Evolutionary conservation across 2,113 vertebrate genomes (phyloP), one percentile per base, ranked within the genome.

Genomic region (Hirundichthys speculiger): DNA sequence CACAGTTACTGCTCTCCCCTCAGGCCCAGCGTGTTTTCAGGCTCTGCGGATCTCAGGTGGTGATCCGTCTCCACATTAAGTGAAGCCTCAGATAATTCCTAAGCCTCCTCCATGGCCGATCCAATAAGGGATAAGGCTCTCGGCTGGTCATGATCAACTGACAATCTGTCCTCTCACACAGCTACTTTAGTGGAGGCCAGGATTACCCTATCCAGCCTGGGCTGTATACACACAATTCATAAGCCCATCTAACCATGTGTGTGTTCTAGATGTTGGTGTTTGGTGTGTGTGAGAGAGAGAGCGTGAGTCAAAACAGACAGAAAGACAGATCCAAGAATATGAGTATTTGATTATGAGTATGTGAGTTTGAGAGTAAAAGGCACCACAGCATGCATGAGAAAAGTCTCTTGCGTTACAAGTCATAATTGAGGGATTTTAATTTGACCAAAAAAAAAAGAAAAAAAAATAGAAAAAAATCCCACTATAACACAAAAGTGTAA

Each of bases 91-190:
- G 95, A 95, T 96, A 94, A 95, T 97, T 96, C 94, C 94, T 96
- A 97, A 96, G 94, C 93, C 93, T 95, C 93, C 93, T 94, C 95
- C 90, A 95, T 94, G 94, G 93, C 92, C 94, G 94, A 98, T 95
- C 94, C 92, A 95, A 93, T 95, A 95, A 94, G 91, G 92, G 94
- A 95, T 95, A 96, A 95, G 93, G 86, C 85, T 92, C 83, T 91
- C 88, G 92, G 94, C 92, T 94, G 90, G 90, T 92, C 92, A 94
- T 93, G 94, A 96, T 95, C 94, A 95, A 92, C 92, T 94, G 94
- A 91, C 91, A 95, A 94, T 94, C 93, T 95, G 92, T 91, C 90
- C 92, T 92, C 91, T 89, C 92, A 93, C 91, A 94, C 91, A 91
- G 90, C 90, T 90, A 90, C 91, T 93, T 93, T 92, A 93, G 91